Evolutionary conservation across 2,888 invertebrate genomes (phyloP).

Genomic region (Orthonevra nobilis): DNA sequence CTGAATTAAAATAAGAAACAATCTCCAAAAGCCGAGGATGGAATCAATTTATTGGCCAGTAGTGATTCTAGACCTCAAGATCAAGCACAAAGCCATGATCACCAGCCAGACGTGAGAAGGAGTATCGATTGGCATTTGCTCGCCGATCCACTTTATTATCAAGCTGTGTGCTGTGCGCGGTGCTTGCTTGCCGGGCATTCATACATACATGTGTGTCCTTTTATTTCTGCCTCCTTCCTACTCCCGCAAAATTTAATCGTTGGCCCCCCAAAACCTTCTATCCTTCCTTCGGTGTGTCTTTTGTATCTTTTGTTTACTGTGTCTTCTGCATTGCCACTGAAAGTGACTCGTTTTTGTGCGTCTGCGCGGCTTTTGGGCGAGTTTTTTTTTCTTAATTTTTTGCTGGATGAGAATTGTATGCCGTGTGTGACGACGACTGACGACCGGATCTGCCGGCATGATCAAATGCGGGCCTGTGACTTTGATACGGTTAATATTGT

Average conservation of each 20-base stretch:
- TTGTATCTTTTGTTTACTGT: not conserved
- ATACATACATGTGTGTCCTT: conserved; percentile 47
- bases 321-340: conserved; percentile 6
- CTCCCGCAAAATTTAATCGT: conserved; percentile 38
- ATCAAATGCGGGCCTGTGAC: conserved; percentile 63
- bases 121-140: conserved; percentile 30
- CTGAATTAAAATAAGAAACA: not conserved
- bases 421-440: conserved; percentile 22
- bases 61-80: conserved; percentile 19
- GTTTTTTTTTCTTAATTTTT: conserved; percentile 57
- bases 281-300: conserved; percentile 49
- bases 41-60: conserved; percentile 64
- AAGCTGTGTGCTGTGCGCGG: no score
- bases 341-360: no score
- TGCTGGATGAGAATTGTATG: conserved; percentile 22
- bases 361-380: conserved; percentile 32
- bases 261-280: not conserved
- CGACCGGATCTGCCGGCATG: conserved; percentile 30
- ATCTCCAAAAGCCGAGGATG: not conserved
- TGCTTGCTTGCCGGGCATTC: no score
- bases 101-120: conserved; percentile 43
- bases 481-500: conserved; percentile 70
- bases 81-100: conserved; percentile 2
- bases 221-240: conserved; percentile 9
- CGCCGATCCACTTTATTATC: conserved; percentile 42